phyloP scores from a whole-genome alignment of 2,888 invertebrate genomes.

The Drosophila affinis region DNA sequence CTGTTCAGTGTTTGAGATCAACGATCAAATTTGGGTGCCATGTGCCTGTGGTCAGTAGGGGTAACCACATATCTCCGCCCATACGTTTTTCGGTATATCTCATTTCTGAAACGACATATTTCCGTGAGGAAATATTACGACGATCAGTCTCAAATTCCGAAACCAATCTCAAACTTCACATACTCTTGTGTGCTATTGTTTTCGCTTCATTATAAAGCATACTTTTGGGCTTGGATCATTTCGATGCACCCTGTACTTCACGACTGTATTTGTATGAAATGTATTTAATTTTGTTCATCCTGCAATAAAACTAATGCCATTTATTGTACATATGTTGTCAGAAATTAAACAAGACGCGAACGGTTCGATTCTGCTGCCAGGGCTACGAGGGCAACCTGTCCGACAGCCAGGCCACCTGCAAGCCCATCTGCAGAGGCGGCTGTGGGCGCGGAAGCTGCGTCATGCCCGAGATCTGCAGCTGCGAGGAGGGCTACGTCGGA shows the following conservation, averaged over 20 bases:
- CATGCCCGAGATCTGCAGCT: slow-evolving; percentile 86
- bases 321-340: neutral
- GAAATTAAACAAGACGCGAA: slow-evolving; percentile 85
- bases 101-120: too few relatives aligned
- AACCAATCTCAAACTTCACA: neutral
- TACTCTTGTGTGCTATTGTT: slow-evolving; percentile 5
- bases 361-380: slow-evolving; percentile 90
- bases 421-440: slow-evolving; percentile 82
- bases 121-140: too few relatives aligned
- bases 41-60: too few relatives aligned
- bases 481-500: slow-evolving; percentile 85
- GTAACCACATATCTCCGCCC: too few relatives aligned
- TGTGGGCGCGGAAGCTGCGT: slow-evolving; percentile 85
- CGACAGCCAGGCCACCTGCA: slow-evolving; percentile 82
- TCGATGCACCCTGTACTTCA: too few relatives aligned
- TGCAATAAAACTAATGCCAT: neutral
- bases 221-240: slow-evolving; percentile 17
- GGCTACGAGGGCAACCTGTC: slow-evolving; percentile 87
- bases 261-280: too few relatives aligned
- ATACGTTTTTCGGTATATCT: too few relatives aligned
- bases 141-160: neutral
- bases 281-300: too few relatives aligned
- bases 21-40: slow-evolving; percentile 6
- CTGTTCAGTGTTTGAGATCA: slow-evolving; percentile 13
- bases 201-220: neutral